Percentiles rank a stretch among this genome's conserved stretches.
These are phyloP conservation scores for Tragelaphus buxtoni DNA, from an alignment of 2,113 vertebrate species.

Conservation along the genomic window DNA sequence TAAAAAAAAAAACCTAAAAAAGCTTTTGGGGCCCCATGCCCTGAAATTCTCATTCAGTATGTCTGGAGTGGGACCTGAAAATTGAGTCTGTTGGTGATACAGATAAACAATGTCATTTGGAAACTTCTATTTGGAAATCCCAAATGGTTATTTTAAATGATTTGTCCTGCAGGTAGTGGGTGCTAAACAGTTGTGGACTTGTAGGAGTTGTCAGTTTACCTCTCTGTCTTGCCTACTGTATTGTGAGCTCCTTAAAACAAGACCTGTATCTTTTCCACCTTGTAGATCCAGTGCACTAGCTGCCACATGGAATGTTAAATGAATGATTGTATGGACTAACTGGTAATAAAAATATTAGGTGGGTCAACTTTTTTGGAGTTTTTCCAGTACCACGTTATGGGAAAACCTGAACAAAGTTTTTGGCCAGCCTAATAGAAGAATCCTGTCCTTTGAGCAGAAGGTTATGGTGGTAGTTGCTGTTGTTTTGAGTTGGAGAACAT, in stretches of 20 bases:
- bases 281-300: neutral
- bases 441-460: neutral
- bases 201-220: neutral
- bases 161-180: too few species aligned
- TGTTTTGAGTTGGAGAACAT: neutral
- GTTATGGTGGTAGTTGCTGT: neutral
- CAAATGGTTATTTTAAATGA: neutral
- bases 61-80: neutral
- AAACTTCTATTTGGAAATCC: neutral
- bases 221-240: neutral
- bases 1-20: neutral
- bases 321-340: neutral
- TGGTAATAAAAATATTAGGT: neutral
- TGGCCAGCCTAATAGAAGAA: neutral
- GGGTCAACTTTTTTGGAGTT: accelerated
- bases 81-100: neutral
- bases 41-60: neutral
- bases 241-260: neutral
- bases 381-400: neutral
- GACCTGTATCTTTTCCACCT: neutral
- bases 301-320: neutral
- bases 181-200: neutral
- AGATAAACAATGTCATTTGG: neutral
- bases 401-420: neutral
- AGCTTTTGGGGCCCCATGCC: neutral